phyloP scores from a whole-genome alignment of 2,797 vertebrate genomes.

The Numenius phaeopus region DNA sequence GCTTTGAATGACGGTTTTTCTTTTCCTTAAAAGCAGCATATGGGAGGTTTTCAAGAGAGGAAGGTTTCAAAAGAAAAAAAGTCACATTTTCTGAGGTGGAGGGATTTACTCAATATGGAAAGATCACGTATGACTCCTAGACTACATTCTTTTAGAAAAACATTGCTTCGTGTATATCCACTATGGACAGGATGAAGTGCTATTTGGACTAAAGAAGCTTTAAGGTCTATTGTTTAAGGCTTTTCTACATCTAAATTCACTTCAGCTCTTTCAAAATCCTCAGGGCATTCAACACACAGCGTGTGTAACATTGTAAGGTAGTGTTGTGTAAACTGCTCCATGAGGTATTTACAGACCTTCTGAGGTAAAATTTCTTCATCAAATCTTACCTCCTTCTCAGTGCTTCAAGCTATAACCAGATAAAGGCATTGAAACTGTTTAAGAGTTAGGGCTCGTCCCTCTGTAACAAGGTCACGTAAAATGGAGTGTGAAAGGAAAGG shows the following conservation, averaged over 20 bases:
- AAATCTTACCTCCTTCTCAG: not conserved
- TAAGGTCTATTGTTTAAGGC: not conserved
- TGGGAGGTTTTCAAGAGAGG: not conserved
- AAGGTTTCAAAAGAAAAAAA: not conserved
- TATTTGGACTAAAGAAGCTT: not conserved
- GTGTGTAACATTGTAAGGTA: not conserved
- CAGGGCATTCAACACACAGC: not conserved
- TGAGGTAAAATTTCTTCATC: not conserved
- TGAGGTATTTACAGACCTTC: not conserved
- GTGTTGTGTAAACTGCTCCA: not conserved
- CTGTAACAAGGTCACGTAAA: rapidly evolving
- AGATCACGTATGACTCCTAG: not conserved
- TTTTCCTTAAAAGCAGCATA: not conserved
- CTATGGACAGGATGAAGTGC: not conserved
- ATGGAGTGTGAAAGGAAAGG: not conserved
- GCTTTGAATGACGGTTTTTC: not conserved
- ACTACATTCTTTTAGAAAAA: not conserved
- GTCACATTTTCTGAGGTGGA: not conserved
- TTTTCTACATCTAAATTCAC: not conserved
- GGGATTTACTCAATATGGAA: not conserved
- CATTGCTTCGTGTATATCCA: not conserved
- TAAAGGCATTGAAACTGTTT: not conserved
- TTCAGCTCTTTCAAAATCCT: not conserved
- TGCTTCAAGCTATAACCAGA: not conserved
- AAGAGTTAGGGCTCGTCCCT: not conserved